Conservation (phyloP, 2,797 vertebrate species). For the Coilia nasus region DNA sequence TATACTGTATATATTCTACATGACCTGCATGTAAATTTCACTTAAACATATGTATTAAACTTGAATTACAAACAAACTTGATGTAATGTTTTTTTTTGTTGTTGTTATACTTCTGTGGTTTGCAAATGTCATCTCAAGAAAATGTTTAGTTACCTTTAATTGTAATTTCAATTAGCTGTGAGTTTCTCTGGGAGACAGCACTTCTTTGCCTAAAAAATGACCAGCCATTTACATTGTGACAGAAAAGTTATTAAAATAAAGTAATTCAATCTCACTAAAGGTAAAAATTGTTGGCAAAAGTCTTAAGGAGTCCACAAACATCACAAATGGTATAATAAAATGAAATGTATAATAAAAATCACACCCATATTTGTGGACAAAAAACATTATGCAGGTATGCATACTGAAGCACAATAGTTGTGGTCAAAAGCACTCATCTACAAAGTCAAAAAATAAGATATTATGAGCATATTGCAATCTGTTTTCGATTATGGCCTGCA, state of each 20-base stretch:
- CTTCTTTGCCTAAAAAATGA: constrained; percentile 58
- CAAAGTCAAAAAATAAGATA: constrained; percentile 11
- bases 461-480: constrained; percentile 20
- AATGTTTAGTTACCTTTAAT: constrained; percentile 58
- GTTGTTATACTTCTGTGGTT: too few relatives aligned
- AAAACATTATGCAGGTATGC: constrained; percentile 13
- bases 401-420: neutral
- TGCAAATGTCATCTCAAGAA: neutral
- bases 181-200: constrained; percentile 53
- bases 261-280: neutral
- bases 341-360: neutral
- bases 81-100: too few relatives aligned
- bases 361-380: constrained; percentile 2
- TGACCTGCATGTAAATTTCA: neutral
- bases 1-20: too few relatives aligned
- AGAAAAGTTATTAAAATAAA: neutral
- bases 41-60: neutral
- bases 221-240: neutral
- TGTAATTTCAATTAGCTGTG: constrained; percentile 65
- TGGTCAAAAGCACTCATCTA: constrained; percentile 1
- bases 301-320: neutral
- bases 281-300: neutral
- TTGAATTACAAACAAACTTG: neutral
- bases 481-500: neutral
- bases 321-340: neutral